Conservation (phyloP, 2,888 invertebrate genomes). For the Desoria tigrina region DNA sequence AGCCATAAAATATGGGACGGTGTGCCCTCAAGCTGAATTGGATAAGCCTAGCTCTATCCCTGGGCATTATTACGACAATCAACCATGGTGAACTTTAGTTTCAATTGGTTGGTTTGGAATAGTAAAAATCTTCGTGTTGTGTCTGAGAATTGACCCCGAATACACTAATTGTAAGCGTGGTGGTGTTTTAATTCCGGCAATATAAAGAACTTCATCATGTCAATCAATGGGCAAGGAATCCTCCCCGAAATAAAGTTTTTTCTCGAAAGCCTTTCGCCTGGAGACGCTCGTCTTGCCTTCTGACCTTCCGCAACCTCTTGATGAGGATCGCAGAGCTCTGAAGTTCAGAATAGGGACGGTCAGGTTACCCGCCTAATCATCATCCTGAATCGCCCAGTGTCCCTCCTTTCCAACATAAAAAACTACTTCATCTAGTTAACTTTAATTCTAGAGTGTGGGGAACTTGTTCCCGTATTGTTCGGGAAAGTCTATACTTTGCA, state of each 20-base stretch:
- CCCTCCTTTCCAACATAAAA: constrained; percentile 9
- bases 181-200: too few relatives aligned
- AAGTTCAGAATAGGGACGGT: constrained; percentile 12
- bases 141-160: too few relatives aligned
- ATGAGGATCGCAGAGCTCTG: neutral
- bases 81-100: too few relatives aligned
- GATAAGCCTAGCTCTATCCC: too few relatives aligned
- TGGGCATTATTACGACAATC: too few relatives aligned
- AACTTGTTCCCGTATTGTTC: too few relatives aligned
- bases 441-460: neutral
- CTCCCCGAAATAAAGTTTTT: neutral
- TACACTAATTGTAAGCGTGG: too few relatives aligned
- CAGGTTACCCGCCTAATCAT: constrained; percentile 11
- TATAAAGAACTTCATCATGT: too few relatives aligned
- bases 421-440: constrained; percentile 13
- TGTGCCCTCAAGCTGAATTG: too few relatives aligned
- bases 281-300: neutral
- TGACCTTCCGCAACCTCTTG: constrained; percentile 6
- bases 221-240: neutral
- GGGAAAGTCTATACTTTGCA: too few relatives aligned
- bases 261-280: neutral
- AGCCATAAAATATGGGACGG: neutral
- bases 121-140: too few relatives aligned
- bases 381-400: constrained; percentile 9
- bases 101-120: too few relatives aligned